These are phyloP conservation scores for Teleogryllus oceanicus DNA, from an alignment of 2,888 invertebrate genomes.

Conservation along the genomic window DNA sequence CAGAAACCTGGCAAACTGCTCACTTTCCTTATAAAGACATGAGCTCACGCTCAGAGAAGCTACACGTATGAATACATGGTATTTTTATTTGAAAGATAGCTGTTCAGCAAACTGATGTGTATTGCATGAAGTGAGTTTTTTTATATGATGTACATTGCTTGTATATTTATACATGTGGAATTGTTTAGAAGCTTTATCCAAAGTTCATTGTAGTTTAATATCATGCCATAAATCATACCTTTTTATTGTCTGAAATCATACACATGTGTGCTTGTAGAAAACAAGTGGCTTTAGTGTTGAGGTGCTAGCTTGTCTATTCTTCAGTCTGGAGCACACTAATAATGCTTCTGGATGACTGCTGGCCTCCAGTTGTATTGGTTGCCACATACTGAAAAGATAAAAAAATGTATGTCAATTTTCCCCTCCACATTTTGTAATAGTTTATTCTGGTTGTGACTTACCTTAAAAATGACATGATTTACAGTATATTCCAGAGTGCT, in stretches of 20 bases:
- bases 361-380: slow-evolving; percentile 10
- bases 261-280: neutral
- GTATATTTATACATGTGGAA: slow-evolving; percentile 21
- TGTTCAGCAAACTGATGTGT: slow-evolving; percentile 12
- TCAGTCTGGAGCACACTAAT: neutral
- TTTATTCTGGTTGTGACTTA: slow-evolving; percentile 3
- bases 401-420: neutral
- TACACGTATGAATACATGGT: slow-evolving; percentile 22
- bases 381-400: neutral
- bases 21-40: neutral
- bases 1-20: neutral
- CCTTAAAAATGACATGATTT: neutral
- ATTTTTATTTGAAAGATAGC: slow-evolving; percentile 11
- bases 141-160: slow-evolving; percentile 4
- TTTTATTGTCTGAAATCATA: neutral
- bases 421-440: neutral
- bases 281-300: neutral
- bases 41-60: neutral
- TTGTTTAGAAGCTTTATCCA: slow-evolving; percentile 25
- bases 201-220: slow-evolving; percentile 23
- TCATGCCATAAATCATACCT: neutral
- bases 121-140: neutral
- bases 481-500: slow-evolving; percentile 21
- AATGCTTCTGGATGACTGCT: neutral
- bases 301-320: neutral